Evolutionary conservation across 2,888 invertebrate species (phyloP).

Genomic region (Ophion ventricosus): DNA sequence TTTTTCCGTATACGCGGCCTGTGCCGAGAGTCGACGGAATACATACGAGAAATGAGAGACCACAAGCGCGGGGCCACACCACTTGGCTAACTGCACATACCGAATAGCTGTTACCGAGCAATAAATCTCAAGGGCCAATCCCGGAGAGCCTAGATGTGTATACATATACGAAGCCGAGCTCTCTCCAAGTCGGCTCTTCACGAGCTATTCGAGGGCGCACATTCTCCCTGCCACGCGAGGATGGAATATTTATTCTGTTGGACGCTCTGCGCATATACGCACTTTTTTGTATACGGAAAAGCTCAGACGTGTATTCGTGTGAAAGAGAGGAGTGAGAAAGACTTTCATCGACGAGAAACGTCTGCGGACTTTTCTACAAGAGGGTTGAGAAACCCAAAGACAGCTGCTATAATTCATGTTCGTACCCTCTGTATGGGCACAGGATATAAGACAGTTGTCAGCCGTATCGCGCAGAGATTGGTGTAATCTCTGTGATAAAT

Average conservation of each 20-base stretch:
- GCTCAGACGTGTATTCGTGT: neutral
- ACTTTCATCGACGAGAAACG: conserved; percentile 36
- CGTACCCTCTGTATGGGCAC: neutral
- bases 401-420: conserved; percentile 30
- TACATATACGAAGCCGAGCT: conserved; percentile 12
- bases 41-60: neutral
- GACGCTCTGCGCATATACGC: conserved; percentile 8
- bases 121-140: conserved; percentile 63
- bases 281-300: conserved; percentile 10
- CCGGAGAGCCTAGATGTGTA: conserved; percentile 11
- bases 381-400: conserved; percentile 43
- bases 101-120: conserved; percentile 51
- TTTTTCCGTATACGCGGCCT: neutral
- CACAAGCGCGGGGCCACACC: conserved; percentile 2
- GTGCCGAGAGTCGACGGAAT: neutral
- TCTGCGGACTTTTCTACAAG: conserved; percentile 12
- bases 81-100: conserved; percentile 1
- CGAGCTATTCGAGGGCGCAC: conserved; percentile 47
- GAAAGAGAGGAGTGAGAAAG: conserved; percentile 19
- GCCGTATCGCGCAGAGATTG: conserved; percentile 1
- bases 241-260: conserved; percentile 28
- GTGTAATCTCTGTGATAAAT: conserved; percentile 12
- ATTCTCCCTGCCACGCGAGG: conserved; percentile 10
- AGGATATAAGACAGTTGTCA: conserved; percentile 3
- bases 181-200: conserved; percentile 45